Base-by-base conservation (phyloP, 2,888 invertebrate species). In the Lysandra bellargus region DNA sequence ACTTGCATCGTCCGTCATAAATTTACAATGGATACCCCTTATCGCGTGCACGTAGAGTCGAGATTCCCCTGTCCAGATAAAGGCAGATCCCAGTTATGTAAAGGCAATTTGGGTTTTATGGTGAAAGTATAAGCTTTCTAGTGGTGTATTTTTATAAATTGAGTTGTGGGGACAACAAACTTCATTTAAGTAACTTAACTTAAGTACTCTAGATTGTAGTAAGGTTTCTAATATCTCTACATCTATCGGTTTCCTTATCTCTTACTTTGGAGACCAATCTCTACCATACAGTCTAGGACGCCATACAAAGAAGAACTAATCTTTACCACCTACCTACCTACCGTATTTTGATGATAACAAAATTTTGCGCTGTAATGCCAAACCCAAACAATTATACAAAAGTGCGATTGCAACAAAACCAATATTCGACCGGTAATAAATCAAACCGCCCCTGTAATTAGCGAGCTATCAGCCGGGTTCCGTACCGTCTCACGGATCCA, bases 41-140 rank as follows among this genome's bases (percentile, higher is more conserved):
- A 86, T 83, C 37, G 0, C 33, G 1, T 64, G 6, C 60, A 5
- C 53, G 81, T 85, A 87, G 82, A 82, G 85, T 81, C 79, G 64
- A 85, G 80, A 83, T 76, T 83, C 49, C 80, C 14, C 1, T 60
- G 79, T 79, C 73, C 37, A 17, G 77, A 78, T 80, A 60, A 74
- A 33, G 69, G 83, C 85, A 30, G 37, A 82, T 78, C 30, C 83
- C 85, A 82, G 86, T 82, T 81, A 80, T 80, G 82, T 85, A 85
- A 87, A 87, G 85, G 85, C 82, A 88, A 88, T 88, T 89, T 87
- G 84, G 85, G 83, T 83, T 84, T 81, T 79, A 83, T 81, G 86
- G 90, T 85, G 91, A 92, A 92, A 92, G 92, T 88, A 84, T 83
- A 84, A 82, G 85, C 86, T 91, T 91, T 91, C 90, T 89, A 87